Evolutionary conservation across 2,113 vertebrate species (phyloP).

Genomic region (Phyllostomus discolor): DNA sequence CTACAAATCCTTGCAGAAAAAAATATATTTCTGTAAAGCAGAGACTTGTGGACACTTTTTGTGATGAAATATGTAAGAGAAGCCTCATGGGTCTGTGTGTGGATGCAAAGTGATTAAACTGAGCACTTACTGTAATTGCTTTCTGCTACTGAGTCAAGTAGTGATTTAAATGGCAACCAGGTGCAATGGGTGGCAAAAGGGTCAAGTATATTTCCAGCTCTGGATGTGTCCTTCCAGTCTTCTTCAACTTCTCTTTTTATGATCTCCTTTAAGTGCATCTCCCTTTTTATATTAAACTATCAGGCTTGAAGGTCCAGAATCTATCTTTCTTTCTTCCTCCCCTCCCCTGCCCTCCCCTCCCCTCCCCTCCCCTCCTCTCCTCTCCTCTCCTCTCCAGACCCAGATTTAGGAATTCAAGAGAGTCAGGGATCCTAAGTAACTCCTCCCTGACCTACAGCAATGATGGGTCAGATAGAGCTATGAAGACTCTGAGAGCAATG

Average conservation of each 20-base stretch:
- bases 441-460: not conserved
- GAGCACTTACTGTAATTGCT: conserved; percentile 66
- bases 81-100: not conserved
- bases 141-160: conserved; percentile 43
- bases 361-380: too few relatives aligned
- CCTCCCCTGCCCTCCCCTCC: too few relatives aligned
- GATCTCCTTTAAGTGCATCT: not conserved
- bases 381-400: not conserved
- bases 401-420: not conserved
- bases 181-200: not conserved
- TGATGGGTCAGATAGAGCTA: not conserved
- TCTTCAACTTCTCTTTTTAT: not conserved
- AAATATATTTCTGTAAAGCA: not conserved
- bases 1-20: not conserved
- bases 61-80: conserved; percentile 36
- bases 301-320: not conserved
- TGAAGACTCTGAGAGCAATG: not conserved
- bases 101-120: conserved; percentile 50
- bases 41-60: not conserved
- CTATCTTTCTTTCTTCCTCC: not conserved
- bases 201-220: conserved; percentile 28
- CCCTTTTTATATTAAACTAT: not conserved
- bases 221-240: not conserved
- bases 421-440: not conserved
- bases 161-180: conserved; percentile 46